Evolutionary conservation across 2,888 invertebrate genomes (phyloP), one percentile per base, ranked within the genome.

Genomic region (Cantharis lateralis): DNA sequence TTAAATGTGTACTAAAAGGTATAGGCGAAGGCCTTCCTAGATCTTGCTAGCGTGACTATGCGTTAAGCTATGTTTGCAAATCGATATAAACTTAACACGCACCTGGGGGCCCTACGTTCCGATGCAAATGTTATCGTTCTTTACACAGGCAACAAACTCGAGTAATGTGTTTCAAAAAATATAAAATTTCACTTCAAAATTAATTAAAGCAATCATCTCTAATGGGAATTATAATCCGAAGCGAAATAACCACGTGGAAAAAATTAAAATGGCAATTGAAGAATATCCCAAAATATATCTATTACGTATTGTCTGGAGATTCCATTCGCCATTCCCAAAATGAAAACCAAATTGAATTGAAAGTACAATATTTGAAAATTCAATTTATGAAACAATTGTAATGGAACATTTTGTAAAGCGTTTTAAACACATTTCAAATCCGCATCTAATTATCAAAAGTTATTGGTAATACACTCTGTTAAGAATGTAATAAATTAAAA

Each of bases 31-130:
- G 68, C 71, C 73, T 74, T 76, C 73, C 78, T 74, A 72, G 75
- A 73, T 71, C 64, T 74, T 71, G 76, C 76, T 83, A 79, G 83
- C 84, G 84, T 84, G 84, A 84, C 83, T 82, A 78, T 80, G 79
- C 80, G 73, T 74, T 72, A 77, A 78, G 76, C 76, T 80, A 82
- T 80, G 81, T 79, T 81, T 77, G 81, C 82, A 81, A 85, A 86
- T 86, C 86, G 85, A 86, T 86, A 84, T 81, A 80, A 80, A 82
- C 82, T 84, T 85, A 85, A 84, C 86, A 86, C 86, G 86, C 86
- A 86, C 86, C 85, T 85, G 85, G 84, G 84, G 83, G 84, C 85
- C 84, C 82, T 83, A 85, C 84, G 84, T 84, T 84, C 83, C 82
- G 83, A 84, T 84, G 84, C 84, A 84, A 85, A 85, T 85, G 83